phyloP scores from a whole-genome alignment of 2,888 invertebrate genomes.

The Dinocampus coccinellae region DNA sequence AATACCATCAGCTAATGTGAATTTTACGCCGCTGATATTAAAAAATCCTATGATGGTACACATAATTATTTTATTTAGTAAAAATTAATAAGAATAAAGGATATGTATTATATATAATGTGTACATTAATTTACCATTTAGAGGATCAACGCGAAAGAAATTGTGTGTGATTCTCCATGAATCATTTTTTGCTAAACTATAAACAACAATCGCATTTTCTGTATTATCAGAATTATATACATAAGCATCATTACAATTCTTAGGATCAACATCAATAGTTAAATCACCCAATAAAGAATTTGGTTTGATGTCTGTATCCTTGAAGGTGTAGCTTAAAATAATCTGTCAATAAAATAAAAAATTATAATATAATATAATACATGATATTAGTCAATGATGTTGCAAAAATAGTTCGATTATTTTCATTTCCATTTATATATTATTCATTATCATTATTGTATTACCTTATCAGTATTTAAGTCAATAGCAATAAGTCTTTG shows the following conservation, averaged over 20 bases:
- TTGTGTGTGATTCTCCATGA: constrained; percentile 86
- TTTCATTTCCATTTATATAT: not conserved
- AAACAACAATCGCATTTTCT: constrained; percentile 82
- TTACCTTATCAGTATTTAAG: constrained; percentile 79
- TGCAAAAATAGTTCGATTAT: not conserved
- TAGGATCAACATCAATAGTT: constrained; percentile 78
- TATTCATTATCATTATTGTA: not conserved
- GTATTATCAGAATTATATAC: constrained; percentile 85
- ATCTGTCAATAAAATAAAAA: constrained; percentile 51
- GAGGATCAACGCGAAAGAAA: constrained; percentile 87
- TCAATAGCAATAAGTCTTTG: constrained; percentile 79
- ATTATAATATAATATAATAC: not conserved
- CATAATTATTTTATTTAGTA: no score
- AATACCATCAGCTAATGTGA: constrained; percentile 89
- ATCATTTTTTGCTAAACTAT: constrained; percentile 79
- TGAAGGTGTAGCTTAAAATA: constrained; percentile 78
- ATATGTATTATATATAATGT: no score
- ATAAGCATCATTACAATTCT: constrained; percentile 81
- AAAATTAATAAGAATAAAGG: no score
- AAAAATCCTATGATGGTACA: constrained; percentile 77
- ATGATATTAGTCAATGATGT: no score
- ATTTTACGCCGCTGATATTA: constrained; percentile 82
- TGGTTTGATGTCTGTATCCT: constrained; percentile 77
- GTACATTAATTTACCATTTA: constrained; percentile 65
- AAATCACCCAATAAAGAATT: constrained; percentile 87